Evolutionary conservation across 2,888 invertebrate species (phyloP), one percentile per base, ranked within the genome.

Genomic region (Tenthredo scrophulariae): DNA sequence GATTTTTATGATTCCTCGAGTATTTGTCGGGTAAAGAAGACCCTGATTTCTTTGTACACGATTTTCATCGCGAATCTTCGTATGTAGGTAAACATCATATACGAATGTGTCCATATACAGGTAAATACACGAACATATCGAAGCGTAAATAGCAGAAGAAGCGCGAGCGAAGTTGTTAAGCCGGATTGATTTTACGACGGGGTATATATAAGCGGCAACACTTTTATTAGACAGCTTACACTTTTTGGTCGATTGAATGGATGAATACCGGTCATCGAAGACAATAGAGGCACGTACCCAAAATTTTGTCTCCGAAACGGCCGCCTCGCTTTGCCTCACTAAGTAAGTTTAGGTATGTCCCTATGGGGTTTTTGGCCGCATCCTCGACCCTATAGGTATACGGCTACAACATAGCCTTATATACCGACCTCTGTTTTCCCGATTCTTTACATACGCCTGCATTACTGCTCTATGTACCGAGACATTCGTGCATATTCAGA

Each of bases 171-270:
- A 58, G 80, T 22, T 80, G 80, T 33, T 58, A 80, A 80, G 80
- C 58, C 80, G 80, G 80, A 80, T 80, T 80, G 62, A 62, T 80
- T 80, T 80, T 80, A 80, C 40, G 58, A 33, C 37, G 40, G 37
- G 33, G 10, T 18, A n/a, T 50, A 50, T 80, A 80, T 29, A 40
- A 70, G 43, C 83, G 83, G 83, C 67, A 65, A 67, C 67, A 83
- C 46, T 70, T 83, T 83, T 70, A 83, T 83, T 83, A 40, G 83
- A 83, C 67, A 83, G 83, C 83, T 83, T 83, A 83, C 29, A 43
- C 65, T 83, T 70, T 70, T 83, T 70, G 67, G 67, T 43, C 50
- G 43, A 83, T 83, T 46, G 18, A 83, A 83, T 46, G 46, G 18
- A 22, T 22, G 83, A 83, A 67, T 83, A 58, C 67, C 70, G 65